Evolutionary conservation across 2,888 invertebrate species (phyloP).

Genomic region (Alsophila aescularia): DNA sequence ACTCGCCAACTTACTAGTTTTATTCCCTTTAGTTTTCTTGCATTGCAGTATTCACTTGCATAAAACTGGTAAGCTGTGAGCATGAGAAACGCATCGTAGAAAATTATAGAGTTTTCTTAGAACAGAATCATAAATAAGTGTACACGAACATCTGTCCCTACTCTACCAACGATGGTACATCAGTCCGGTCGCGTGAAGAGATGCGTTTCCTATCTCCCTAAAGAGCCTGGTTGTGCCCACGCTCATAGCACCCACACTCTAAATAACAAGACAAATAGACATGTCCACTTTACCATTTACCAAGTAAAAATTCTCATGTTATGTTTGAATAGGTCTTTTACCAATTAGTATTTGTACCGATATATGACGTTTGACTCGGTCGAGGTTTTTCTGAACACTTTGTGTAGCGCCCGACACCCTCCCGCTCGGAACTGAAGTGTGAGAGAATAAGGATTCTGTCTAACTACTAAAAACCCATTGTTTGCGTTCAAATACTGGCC

Average conservation of each 20-base stretch:
- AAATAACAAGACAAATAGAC: slow-evolving; percentile 81
- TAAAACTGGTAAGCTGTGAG: background rate
- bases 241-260: slow-evolving; percentile 80
- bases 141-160: background rate
- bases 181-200: slow-evolving; percentile 40
- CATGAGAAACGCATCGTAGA: background rate
- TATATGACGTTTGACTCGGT: slow-evolving; percentile 66
- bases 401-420: slow-evolving; percentile 61
- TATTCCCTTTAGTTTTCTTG: slow-evolving; percentile 31
- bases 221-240: slow-evolving; percentile 65
- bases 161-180: slow-evolving; percentile 7
- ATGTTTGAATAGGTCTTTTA: slow-evolving; percentile 83
- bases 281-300: slow-evolving; percentile 83
- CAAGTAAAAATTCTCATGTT: slow-evolving; percentile 80
- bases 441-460: slow-evolving; percentile 62
- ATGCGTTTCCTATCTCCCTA: slow-evolving; percentile 58
- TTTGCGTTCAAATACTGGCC: slow-evolving; percentile 63
- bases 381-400: slow-evolving; percentile 65
- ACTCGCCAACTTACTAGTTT: slow-evolving; percentile 38
- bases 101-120: background rate
- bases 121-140: background rate
- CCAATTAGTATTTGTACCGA: slow-evolving; percentile 83
- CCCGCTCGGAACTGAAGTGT: slow-evolving; percentile 56
- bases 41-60: slow-evolving; percentile 2
- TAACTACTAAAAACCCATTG: slow-evolving; percentile 62